Base-by-base conservation (phyloP, 2,113 vertebrate genomes). In the Siniperca knerii region DNA sequence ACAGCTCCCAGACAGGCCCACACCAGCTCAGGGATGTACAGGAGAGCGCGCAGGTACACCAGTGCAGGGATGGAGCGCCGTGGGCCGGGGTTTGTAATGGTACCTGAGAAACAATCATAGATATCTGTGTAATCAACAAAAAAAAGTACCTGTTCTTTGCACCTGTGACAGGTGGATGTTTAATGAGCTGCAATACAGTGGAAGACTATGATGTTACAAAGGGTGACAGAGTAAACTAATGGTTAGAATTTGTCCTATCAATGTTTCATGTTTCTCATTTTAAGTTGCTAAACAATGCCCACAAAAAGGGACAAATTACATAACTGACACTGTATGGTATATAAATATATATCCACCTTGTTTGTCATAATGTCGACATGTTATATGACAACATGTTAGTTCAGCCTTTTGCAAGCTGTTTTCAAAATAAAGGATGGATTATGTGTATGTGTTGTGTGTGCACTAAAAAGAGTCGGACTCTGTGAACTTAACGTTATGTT, bases 1-100 rank as follows among this genome's bases (percentile, higher is more conserved):
- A 96, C 69, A 0, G 97, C 96, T 61, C 98, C 98, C 21, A 98
- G 81, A 40, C 97, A 92, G 5, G 97, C 98, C 98, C 98, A 99
- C 71, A 97, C 87, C 67, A 98, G 92, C 89, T 99, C 98, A 1
- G 98, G 98, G 35, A 98, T 4, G 70, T 96, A 99, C 10, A 99
- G 97, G 0, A 97, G 55, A 0, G 97, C 95, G 0, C 98, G 97
- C 74, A 97, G 21, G 78, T 99, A 99, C 35, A 99, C 96, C 74
- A 99, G 95, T 1, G 95, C 96, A 1, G 97, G 93, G 94, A 99
- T 96, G 18, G 97, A 97, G 84, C 98, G 98, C 50, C 98, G 96
- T 0, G 97, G 97, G 6, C 97, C 97, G 0, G 97, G 96, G 87
- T 98, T 99, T 48, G 97, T 97, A 48, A 99, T 99, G 4, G 98